Evolutionary conservation across 2,888 invertebrate species (phyloP), one percentile per base, ranked within the genome.

Genomic region (Andrena minutula): DNA sequence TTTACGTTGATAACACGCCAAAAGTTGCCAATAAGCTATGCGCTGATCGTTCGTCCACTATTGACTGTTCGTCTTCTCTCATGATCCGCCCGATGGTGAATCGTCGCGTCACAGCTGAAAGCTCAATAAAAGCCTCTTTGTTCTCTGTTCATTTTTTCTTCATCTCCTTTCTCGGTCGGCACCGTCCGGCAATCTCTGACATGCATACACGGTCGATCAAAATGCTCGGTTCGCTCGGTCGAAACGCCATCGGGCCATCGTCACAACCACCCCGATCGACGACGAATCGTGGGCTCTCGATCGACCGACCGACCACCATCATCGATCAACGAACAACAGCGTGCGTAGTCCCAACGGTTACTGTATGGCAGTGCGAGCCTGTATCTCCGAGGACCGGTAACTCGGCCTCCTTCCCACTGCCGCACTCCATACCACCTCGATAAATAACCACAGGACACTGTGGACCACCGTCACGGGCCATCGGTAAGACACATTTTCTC

Each of bases 301-400:
- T 71, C 86, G 74, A 86, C 66, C 86, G 72, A 82, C 82, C 90
- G 87, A 90, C 87, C 81, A 84, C 82, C 86, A 86, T 77, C 88
- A 85, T 83, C 80, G 90, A 86, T 89, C 89, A 88, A 86, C 86
- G 86, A 53, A 89, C 90, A 82, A 89, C 93, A 94, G 93, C 92
- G 91, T 93, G 91, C 93, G 91, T 93, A 93, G 92, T 92, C 93
- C 94, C 94, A 92, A 93, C 93, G 91, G 93, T 94, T 90, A 93
- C 92, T 90, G 93, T 93, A 92, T 93, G 92, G 93, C 94, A 94
- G 93, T 93, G 93, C 93, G 93, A 93, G 91, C 93, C 94, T 92
- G 93, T 93, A 90, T 93, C 93, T 93, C 93, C 94, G 93, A 94
- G 93, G 94, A 93, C 93, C 93, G 93, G 91, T 93, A 93, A 93